Percentiles rank a stretch among this genome's conserved stretches.
Evolutionary conservation across 2,888 invertebrate genomes (phyloP).

Genomic region (Archips crataeganus): DNA sequence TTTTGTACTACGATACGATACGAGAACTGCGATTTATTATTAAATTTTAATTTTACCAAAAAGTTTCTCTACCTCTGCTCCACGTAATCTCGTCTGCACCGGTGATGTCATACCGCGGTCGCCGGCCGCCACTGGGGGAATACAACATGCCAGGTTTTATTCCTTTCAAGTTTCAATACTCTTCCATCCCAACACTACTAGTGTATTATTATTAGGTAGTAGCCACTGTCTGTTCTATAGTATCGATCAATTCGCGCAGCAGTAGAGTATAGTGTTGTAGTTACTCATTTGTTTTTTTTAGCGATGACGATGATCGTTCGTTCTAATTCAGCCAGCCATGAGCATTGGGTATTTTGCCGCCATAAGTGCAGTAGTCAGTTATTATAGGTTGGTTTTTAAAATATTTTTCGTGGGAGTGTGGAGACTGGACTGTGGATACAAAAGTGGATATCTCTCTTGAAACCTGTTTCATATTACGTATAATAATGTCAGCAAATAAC

Average conservation of each 20-base stretch:
- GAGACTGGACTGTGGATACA: no score
- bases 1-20: no score
- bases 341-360: background rate
- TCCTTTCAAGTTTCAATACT: slow-evolving; percentile 4
- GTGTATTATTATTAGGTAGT: background rate
- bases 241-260: background rate
- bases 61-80: slow-evolving; percentile 56
- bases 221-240: background rate
- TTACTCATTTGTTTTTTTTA: background rate
- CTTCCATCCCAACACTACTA: background rate
- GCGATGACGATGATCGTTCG: background rate
- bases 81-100: slow-evolving; percentile 62
- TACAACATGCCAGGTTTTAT: slow-evolving; percentile 32
- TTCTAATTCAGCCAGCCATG: background rate
- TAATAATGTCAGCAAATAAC: no score
- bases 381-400: background rate
- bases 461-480: no score
- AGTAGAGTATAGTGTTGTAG: background rate
- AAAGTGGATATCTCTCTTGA: no score
- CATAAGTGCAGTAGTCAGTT: background rate
- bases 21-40: background rate
- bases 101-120: slow-evolving; percentile 68
- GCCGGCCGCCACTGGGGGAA: slow-evolving; percentile 42
- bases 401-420: background rate
- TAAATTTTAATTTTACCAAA: background rate